phyloP scores from a whole-genome alignment of 2,113 vertebrate species.

The Microcebus lehilahytsara region DNA sequence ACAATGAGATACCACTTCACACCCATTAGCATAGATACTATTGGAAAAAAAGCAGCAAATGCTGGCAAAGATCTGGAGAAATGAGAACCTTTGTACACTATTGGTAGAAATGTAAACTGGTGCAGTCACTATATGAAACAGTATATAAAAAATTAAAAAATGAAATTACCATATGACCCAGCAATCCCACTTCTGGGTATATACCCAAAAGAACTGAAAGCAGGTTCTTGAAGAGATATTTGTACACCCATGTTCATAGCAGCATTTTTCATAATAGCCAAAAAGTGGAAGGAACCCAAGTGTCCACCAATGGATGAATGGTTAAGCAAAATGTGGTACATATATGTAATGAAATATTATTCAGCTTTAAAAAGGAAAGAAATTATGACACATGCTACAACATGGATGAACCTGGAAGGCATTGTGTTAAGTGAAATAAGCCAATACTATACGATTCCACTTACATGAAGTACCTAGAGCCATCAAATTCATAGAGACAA shows the following conservation, averaged over 20 bases:
- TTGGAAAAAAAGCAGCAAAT: not conserved
- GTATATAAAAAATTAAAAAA: not conserved
- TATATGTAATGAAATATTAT: not conserved
- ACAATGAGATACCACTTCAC: not conserved
- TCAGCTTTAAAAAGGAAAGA: not conserved
- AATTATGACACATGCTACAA: conserved; percentile 37
- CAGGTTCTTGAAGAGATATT: not conserved
- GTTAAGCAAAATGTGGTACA: not conserved
- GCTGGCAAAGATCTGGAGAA: not conserved
- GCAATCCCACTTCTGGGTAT: not conserved
- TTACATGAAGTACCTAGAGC: not conserved
- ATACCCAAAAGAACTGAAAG: not conserved
- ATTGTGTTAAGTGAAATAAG: conserved; percentile 28
- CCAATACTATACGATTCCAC: not conserved
- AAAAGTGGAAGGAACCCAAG: not conserved
- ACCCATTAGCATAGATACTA: not conserved
- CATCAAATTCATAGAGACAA: not conserved
- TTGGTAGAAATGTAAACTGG: conserved; percentile 17
- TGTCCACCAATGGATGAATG: not conserved
- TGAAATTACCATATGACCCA: not conserved
- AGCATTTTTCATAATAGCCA: conserved; percentile 3
- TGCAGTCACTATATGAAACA: not conserved
- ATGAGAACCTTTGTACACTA: not conserved
- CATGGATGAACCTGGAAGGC: not conserved
- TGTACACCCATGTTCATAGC: not conserved